Base-by-base conservation (phyloP, 2,113 vertebrate genomes). In the Tauraco erythrolophus region DNA sequence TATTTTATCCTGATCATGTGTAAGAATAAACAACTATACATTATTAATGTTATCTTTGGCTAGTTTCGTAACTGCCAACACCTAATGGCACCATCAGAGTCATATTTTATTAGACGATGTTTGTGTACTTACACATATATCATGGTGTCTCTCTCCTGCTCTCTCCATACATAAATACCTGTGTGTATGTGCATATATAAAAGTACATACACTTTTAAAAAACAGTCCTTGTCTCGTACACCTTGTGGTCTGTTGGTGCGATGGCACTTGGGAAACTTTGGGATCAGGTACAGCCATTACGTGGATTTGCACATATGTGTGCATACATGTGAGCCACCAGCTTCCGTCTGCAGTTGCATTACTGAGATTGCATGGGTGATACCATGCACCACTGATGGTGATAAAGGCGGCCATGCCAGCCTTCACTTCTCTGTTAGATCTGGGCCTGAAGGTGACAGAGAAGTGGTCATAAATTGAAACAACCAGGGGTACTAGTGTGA, bases 351-450 rank as follows among this genome's bases (percentile, higher is more conserved):
- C 33, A 43, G 19, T 6, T 58, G 30, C 45, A 5, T 50, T 48
- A n/a, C 27, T n/a, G 45, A 81, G 45, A 7, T 17, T 41, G n/a
- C 66, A 48, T 2, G 3, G 19, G 27, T 23, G 24, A 41, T 9
- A 57, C 33, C 6, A 2, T 1, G 11, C 19, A 6, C 7, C 1
- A 2, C n/a, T 37, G 14, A 48, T 21, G 24, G 18, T 56, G 45
- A 50, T 3, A 31, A 27, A 43, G 23, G 46, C 46, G 19, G 14
- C 11, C 17, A 19, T 30, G n/a, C 6, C 51, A 65, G 11, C 4
- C 30, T 60, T 50, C 58, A 6, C 7, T 70, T 39, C 43, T 80
- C 41, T 54, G 37, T 45, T 54, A 61, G 31, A 54, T 45, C 24
- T 68, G n/a, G 37, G 24, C 51, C 51, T 68, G 37, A 79, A 75